Base-by-base conservation (phyloP, 2,113 vertebrate species). In the Prunella fulvescens region DNA sequence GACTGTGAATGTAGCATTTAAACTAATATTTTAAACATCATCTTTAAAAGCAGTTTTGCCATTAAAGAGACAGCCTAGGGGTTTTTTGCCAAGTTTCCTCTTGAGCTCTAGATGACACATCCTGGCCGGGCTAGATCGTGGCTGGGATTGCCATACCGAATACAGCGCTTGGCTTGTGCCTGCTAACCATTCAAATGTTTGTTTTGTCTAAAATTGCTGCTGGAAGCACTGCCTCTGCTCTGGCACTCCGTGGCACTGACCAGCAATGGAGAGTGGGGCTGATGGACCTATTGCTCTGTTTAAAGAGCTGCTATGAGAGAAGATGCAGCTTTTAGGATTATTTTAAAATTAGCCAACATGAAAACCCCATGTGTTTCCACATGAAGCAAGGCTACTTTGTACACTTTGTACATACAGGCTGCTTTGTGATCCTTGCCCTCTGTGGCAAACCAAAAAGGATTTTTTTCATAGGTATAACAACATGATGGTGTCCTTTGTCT, bases 1-100 rank as follows among this genome's bases (percentile, higher is more conserved):
- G 88, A 73, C 71, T 71, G 67, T 74, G 76, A 90, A 78, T 64
- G 56, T 70, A 80, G 58, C 71, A 70, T 93, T 96, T 91, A 77
- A 93, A 88, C 37, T n/a, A 77, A 33, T 60, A 90, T 73, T 90
- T 88, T 80, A 83, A 90, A 81, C 51, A 86, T 86, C 29, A 37
- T 62, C 67, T 81, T 64, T 61, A 74, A 62, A 76, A 77, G 45
- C 67, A 50, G 44, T 71, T 88, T 64, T 48, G 10, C 51, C 64
- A 6, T 71, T 93, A 29, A 71, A 94, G 77, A 78, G 85, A 54
- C 39, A 86, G 42, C 17, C 12, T 7, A 42, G n/a, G 6, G 0
- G 22, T 69, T 78, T 71, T 81, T 83, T 86, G 54, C 50, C 67
- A 54, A 35, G n/a, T 74, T 91, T 82, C 16, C 19, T 74, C 44